These are phyloP conservation scores for Bufo gargarizans DNA, from an alignment of 2,113 vertebrate genomes.

Conservation along the genomic window DNA sequence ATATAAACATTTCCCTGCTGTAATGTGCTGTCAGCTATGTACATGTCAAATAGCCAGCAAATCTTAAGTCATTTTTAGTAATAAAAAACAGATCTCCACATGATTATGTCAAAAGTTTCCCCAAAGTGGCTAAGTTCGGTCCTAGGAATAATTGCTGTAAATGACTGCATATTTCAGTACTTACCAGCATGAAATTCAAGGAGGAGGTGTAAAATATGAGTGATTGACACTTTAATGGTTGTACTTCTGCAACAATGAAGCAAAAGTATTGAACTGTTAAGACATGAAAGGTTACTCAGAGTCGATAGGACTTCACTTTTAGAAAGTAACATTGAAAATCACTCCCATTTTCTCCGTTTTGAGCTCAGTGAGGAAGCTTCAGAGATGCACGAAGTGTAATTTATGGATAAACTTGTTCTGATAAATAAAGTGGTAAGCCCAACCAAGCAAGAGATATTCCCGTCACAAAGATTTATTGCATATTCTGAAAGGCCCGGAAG, in stretches of 20 bases:
- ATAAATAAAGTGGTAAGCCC: no score
- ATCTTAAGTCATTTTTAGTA: background rate
- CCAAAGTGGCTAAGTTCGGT: background rate
- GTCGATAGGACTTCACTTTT: background rate
- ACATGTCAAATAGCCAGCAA: background rate
- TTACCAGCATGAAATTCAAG: background rate
- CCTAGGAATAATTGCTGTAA: background rate
- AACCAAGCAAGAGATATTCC: no score
- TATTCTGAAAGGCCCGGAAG: no score
- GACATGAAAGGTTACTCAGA: background rate
- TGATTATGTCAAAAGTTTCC: background rate
- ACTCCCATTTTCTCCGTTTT: no score
- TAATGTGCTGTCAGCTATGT: background rate
- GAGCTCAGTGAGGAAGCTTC: no score
- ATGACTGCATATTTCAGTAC: background rate
- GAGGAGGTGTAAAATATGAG: background rate
- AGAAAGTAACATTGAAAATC: no score
- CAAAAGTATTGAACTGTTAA: background rate
- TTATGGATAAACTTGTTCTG: no score
- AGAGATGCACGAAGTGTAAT: no score
- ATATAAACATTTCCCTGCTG: no score
- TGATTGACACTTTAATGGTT: slow-evolving; percentile 3
- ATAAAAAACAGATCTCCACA: slow-evolving; percentile 20
- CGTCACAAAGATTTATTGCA: no score
- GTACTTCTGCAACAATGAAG: slow-evolving; percentile 1